Conservation (phyloP, 2,113 vertebrate species). For the Fregetta grallaria region DNA sequence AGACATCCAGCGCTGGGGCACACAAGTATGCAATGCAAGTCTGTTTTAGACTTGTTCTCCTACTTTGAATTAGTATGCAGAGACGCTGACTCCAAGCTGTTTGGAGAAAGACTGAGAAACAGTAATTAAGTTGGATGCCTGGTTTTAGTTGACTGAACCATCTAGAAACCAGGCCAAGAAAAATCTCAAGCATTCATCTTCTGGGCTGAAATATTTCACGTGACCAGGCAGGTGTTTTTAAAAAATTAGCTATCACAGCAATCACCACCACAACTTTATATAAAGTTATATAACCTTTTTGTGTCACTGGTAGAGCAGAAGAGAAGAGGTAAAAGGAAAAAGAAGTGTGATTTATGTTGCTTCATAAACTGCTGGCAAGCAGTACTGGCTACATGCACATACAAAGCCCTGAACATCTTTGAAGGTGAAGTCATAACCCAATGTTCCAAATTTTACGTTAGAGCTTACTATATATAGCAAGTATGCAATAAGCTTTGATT, state of each 20-base stretch:
- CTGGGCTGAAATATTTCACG: background rate
- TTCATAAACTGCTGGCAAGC: background rate
- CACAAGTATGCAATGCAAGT: background rate
- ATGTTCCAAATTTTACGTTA: background rate
- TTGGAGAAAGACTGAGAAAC: background rate
- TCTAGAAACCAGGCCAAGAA: background rate
- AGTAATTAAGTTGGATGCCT: background rate
- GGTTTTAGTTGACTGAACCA: background rate
- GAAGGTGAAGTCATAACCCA: background rate
- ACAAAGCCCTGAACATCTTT: background rate
- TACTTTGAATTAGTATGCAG: background rate
- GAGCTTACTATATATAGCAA: background rate
- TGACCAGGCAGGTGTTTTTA: background rate
- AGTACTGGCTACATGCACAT: background rate
- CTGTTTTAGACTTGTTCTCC: background rate
- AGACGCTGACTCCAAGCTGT: background rate
- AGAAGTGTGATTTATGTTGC: background rate
- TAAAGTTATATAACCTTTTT: background rate
- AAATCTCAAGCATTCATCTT: background rate
- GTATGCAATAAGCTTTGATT: background rate
- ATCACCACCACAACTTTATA: background rate
- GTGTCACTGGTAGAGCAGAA: background rate
- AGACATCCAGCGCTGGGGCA: rapidly evolving
- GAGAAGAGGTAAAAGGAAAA: background rate
- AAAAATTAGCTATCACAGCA: background rate